These are phyloP conservation scores for Urocitellus parryii DNA, from an alignment of 2,113 vertebrate species.

Conservation along the genomic window DNA sequence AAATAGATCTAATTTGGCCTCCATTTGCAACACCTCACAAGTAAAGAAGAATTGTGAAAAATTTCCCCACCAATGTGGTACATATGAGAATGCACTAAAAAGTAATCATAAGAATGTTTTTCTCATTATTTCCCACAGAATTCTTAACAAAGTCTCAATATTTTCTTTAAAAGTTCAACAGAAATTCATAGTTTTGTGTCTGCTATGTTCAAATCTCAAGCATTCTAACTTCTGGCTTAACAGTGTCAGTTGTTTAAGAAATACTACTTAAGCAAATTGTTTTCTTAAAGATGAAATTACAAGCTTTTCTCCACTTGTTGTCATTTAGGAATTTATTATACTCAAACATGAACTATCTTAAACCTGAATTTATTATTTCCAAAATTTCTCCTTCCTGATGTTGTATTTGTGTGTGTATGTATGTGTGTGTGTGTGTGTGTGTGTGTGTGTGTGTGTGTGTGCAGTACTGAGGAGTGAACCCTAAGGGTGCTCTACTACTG, in stretches of 20 bases:
- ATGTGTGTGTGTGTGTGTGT: too few relatives aligned
- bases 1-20: neutral
- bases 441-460: too few relatives aligned
- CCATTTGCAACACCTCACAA: neutral
- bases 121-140: neutral
- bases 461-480: too few relatives aligned
- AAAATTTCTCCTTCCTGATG: neutral
- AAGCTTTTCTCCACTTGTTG: neutral
- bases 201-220: neutral
- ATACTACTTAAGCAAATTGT: neutral
- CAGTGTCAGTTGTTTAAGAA: slow-evolving; percentile 5
- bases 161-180: slow-evolving; percentile 2
- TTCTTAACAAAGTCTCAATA: neutral
- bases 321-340: slow-evolving; percentile 11
- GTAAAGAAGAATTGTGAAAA: neutral
- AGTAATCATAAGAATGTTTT: slow-evolving; percentile 12
- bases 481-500: too few relatives aligned
- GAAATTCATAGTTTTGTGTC: neutral
- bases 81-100: neutral
- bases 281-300: neutral
- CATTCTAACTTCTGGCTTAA: neutral
- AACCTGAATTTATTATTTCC: slow-evolving; percentile 39
- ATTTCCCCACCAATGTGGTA: neutral
- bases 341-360: neutral
- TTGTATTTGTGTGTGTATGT: neutral